Evolutionary conservation across 2,797 vertebrate genomes (phyloP).

Genomic region (Spinibarbus caldwelli): DNA sequence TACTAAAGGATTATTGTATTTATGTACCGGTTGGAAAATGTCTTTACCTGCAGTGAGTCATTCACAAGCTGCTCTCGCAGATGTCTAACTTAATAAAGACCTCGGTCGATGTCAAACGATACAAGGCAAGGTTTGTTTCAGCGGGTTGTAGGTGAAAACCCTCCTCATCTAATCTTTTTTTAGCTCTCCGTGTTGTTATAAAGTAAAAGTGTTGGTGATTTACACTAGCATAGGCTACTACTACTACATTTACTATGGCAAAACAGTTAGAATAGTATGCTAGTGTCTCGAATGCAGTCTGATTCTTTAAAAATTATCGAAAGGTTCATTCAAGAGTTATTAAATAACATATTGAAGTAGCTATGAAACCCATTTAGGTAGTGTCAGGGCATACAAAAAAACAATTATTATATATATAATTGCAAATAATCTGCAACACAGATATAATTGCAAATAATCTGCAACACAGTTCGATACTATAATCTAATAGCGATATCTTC

Average conservation of each 20-base stretch:
- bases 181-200: not conserved
- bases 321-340: not conserved
- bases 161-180: not conserved
- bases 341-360: conserved; percentile 1
- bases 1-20: not conserved
- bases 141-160: not conserved
- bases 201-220: not conserved
- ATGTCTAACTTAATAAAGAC: conserved; percentile 21
- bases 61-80: conserved; percentile 1
- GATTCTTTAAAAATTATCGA: too few species aligned
- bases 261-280: too few species aligned
- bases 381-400: not conserved
- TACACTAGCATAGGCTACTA: too few species aligned
- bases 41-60: not conserved
- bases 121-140: not conserved
- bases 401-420: too few species aligned
- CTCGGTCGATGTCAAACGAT: not conserved
- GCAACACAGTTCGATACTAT: not conserved
- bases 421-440: not conserved
- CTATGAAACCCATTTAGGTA: not conserved
- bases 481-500: conserved; percentile 2
- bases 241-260: too few species aligned
- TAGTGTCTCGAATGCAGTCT: too few species aligned
- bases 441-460: not conserved
- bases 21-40: not conserved